These are phyloP conservation scores for Tachycineta bicolor DNA, from an alignment of 2,113 vertebrate species.

Conservation along the genomic window DNA sequence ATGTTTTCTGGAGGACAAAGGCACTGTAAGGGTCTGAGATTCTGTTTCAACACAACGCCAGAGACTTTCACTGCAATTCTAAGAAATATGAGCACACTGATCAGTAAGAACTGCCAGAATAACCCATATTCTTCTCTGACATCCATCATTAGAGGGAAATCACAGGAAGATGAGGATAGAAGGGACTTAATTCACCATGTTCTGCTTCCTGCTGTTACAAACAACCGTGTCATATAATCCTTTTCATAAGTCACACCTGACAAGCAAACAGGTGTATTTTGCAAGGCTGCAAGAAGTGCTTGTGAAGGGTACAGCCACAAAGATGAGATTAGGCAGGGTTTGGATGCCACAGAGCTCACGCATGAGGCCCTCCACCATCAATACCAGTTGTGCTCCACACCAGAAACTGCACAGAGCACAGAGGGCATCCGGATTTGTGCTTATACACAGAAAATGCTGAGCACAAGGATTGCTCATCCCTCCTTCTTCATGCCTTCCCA, in stretches of 20 bases:
- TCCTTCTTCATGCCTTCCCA: not conserved
- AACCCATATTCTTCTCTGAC: not conserved
- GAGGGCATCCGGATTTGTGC: not conserved
- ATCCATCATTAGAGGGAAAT: slow-evolving; percentile 11
- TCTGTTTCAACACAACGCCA: not conserved
- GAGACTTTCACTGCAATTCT: not conserved
- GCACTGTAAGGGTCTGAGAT: not conserved
- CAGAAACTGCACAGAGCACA: not conserved
- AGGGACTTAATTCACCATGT: not conserved
- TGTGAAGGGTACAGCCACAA: not conserved
- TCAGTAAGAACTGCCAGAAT: not conserved
- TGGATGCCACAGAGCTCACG: not conserved
- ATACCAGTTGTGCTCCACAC: not conserved
- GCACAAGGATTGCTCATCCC: not conserved
- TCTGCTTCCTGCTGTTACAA: slow-evolving; percentile 26
- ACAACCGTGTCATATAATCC: not conserved
- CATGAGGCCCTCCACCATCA: not conserved
- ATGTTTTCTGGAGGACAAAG: slow-evolving; percentile 7
- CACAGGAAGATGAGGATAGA: not conserved
- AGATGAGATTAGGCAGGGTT: not conserved
- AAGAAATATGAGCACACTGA: slow-evolving; percentile 1
- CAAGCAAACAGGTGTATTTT: not conserved
- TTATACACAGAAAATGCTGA: not conserved
- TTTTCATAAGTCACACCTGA: not conserved
- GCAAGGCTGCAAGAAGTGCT: not conserved